Evolutionary conservation across 2,888 invertebrate species (phyloP), one percentile per base, ranked within the genome.

Genomic region (Eupithecia pulchellata): DNA sequence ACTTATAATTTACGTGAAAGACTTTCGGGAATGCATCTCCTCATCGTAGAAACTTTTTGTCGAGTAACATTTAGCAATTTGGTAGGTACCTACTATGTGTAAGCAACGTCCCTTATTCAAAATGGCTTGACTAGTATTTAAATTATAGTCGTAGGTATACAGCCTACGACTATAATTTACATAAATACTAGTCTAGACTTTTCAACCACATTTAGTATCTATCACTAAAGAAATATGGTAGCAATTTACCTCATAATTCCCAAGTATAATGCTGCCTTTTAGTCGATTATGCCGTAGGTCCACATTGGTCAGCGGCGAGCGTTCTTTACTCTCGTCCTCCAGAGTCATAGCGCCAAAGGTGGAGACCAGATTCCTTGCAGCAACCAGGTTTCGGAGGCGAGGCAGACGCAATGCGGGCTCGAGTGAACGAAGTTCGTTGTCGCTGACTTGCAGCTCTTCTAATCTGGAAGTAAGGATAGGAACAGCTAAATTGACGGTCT

Each of bases 181-280:
- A n/a, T n/a, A 13, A 13, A 13, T 11, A 13, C 34, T 13, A 36
- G 34, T 36, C n/a, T n/a, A n/a, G 34, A 36, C 13, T 36, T 36
- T 11, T 11, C 11, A 36, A 36, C 34, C 13, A 1, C 13, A 36
- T 36, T 36, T 36, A 13, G 13, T 36, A 36, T 17, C 0, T 13
- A 14, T 4, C 14, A 36, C 17, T 36, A 36, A 14, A 36, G 4
- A 17, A 36, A 36, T 36, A 13, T 4, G 8, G 13, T 30, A 27
- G 32, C 14, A 58, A 34, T 64, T 66, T 27, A 97, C 97, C 87
- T 97, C 97, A 89, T 97, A 97, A 88, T 97, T 97, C 69, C 97
- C 97, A 66, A 98, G 95, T 78, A 97, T 96, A 75, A 98, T 97
- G 90, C 96, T 97, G 69, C 97, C 97, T 88, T 97, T 97, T 34